phyloP scores from a whole-genome alignment of 2,888 invertebrate species.

The Morpho achilles region DNA sequence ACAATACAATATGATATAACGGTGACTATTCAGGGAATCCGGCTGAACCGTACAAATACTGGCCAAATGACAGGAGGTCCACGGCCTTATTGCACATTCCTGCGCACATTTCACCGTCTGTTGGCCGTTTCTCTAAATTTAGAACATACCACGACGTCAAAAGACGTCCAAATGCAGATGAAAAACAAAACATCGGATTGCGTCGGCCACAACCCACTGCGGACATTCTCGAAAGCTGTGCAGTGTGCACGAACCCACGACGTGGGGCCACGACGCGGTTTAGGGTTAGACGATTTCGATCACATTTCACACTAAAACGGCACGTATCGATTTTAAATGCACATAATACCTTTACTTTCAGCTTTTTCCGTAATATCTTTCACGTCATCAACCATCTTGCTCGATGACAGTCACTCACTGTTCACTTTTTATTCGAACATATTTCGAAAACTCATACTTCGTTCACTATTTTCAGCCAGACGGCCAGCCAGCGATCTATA shows the following conservation, averaged over 20 bases:
- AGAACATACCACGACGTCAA: slow-evolving; percentile 75
- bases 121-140: slow-evolving; percentile 67
- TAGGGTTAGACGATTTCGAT: slow-evolving; percentile 74
- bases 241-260: slow-evolving; percentile 65
- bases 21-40: slow-evolving; percentile 33
- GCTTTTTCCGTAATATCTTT: slow-evolving; percentile 75
- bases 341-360: slow-evolving; percentile 76
- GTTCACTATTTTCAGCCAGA: slow-evolving; percentile 76
- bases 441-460: slow-evolving; percentile 78
- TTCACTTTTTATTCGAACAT: slow-evolving; percentile 75
- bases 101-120: slow-evolving; percentile 57
- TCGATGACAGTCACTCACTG: slow-evolving; percentile 76
- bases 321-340: slow-evolving; percentile 67
- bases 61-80: slow-evolving; percentile 35
- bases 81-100: slow-evolving; percentile 51
- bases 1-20: slow-evolving; percentile 28
- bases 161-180: slow-evolving; percentile 69
- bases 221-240: slow-evolving; percentile 71
- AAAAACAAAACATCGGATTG: slow-evolving; percentile 71
- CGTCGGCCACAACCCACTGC: slow-evolving; percentile 57
- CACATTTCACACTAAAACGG: slow-evolving; percentile 71
- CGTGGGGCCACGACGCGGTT: slow-evolving; percentile 78
- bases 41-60: slow-evolving; percentile 28
- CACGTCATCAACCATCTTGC: slow-evolving; percentile 79
- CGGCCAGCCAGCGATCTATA: slow-evolving; percentile 75